Percentiles rank a stretch among this genome's conserved stretches.
These are phyloP conservation scores for Clarias platycephalus DNA, from an alignment of 2,797 vertebrate genomes.

Conservation along the genomic window DNA sequence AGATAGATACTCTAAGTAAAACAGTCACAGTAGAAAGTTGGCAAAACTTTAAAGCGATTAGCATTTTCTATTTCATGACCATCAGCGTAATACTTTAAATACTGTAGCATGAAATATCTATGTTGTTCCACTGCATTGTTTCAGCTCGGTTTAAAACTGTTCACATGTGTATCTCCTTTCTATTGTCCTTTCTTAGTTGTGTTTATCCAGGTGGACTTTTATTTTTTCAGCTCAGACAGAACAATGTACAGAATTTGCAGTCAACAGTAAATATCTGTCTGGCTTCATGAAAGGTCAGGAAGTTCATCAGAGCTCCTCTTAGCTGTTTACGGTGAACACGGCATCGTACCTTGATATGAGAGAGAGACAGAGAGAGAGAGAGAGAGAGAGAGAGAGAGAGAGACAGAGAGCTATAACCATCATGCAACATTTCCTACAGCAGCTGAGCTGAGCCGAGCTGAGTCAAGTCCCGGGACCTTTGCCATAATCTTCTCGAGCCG, in stretches of 20 bases:
- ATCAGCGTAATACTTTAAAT: background rate
- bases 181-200: conserved; percentile 22
- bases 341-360: too few relatives aligned
- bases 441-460: conserved; percentile 9
- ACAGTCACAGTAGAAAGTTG: background rate
- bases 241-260: conserved; percentile 21
- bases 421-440: background rate
- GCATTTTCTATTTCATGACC: background rate
- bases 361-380: too few relatives aligned
- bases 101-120: background rate
- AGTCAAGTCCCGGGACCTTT: conserved; percentile 11
- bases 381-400: too few relatives aligned
- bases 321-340: background rate
- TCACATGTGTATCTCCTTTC: conserved; percentile 2
- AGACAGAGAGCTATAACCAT: too few relatives aligned
- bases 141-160: conserved; percentile 18
- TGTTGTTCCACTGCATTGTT: conserved; percentile 35
- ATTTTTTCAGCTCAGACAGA: background rate
- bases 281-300: background rate
- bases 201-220: conserved; percentile 48
- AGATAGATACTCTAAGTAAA: background rate
- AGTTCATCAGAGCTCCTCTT: background rate
- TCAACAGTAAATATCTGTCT: background rate
- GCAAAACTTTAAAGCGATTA: background rate
- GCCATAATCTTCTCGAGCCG: conserved; percentile 5